A percentile compares a stretch with the other conserved stretches of the same genome.
Evolutionary conservation across 2,888 invertebrate species (phyloP).

Genomic region (Harpalus rubripes): DNA sequence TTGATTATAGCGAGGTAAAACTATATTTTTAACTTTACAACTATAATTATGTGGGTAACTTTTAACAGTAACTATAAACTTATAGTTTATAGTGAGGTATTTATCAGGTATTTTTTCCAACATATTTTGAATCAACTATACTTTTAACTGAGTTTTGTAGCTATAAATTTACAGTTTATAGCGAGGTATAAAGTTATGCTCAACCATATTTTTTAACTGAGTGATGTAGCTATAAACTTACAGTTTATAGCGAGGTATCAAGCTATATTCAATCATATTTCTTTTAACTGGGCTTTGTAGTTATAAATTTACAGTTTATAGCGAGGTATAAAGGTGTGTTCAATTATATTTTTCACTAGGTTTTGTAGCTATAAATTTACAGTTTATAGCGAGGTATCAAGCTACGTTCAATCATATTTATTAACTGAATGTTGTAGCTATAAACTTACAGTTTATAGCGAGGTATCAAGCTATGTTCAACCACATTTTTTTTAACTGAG

Average conservation of each 20-base stretch:
- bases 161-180: not conserved
- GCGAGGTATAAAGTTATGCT: conserved; percentile 29
- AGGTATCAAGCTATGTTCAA: not conserved
- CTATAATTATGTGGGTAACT: not conserved
- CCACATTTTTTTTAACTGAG: too few relatives aligned
- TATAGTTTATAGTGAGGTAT: conserved; percentile 42
- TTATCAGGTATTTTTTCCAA: not conserved
- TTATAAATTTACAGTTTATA: not conserved
- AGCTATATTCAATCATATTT: not conserved
- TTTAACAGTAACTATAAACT: conserved; percentile 14
- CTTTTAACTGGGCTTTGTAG: not conserved
- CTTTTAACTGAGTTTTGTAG: too few relatives aligned
- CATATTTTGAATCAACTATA: too few relatives aligned
- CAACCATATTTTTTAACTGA: not conserved
- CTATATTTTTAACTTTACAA: not conserved
- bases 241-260: not conserved
- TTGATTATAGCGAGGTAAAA: conserved; percentile 15
- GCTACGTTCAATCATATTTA: too few relatives aligned
- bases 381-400: conserved; percentile 16
- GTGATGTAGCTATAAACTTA: not conserved
- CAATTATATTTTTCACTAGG: not conserved
- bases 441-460: conserved; percentile 24
- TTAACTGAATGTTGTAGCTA: conserved; percentile 2
- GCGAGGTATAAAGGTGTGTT: not conserved
- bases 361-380: conserved; percentile 11